These are phyloP conservation scores for Seriola rivoliana DNA, from an alignment of 2,113 vertebrate genomes.

Conservation along the genomic window DNA sequence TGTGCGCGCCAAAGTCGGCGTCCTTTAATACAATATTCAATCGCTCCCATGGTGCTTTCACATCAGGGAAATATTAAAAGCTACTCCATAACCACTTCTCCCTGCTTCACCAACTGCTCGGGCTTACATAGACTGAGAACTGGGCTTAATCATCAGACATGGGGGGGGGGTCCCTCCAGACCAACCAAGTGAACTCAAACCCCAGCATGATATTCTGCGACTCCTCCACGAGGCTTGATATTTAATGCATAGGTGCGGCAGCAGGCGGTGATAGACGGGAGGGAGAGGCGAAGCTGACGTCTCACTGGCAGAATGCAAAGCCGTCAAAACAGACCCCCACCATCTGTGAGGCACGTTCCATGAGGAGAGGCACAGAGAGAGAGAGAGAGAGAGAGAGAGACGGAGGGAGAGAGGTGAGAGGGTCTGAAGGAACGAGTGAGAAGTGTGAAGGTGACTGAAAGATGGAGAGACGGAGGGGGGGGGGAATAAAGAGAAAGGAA, in stretches of 20 bases:
- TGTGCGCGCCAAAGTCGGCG: constrained; percentile 6
- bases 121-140: constrained; percentile 50
- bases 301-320: constrained; percentile 55
- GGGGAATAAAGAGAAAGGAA: constrained; percentile 6
- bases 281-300: constrained; percentile 61
- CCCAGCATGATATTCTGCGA: constrained; percentile 9
- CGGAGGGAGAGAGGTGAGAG: constrained; percentile 9
- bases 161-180: constrained; percentile 54
- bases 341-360: constrained; percentile 40
- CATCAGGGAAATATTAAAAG: constrained; percentile 71
- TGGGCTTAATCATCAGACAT: constrained; percentile 60
- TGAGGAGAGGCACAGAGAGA: constrained; percentile 20
- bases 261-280: constrained; percentile 67
- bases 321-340: constrained; percentile 61
- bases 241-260: constrained; percentile 74
- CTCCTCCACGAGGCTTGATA: constrained; percentile 58
- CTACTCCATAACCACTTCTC: constrained; percentile 44
- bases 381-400: background rate
- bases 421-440: constrained; percentile 18
- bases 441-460: constrained; percentile 43
- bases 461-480: constrained; percentile 2
- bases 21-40: constrained; percentile 59
- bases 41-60: constrained; percentile 47
- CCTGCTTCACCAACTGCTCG: constrained; percentile 55
- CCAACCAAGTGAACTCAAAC: constrained; percentile 57